These are phyloP conservation scores for Plagiodera versicolora DNA, from an alignment of 2,888 invertebrate species.

Conservation along the genomic window DNA sequence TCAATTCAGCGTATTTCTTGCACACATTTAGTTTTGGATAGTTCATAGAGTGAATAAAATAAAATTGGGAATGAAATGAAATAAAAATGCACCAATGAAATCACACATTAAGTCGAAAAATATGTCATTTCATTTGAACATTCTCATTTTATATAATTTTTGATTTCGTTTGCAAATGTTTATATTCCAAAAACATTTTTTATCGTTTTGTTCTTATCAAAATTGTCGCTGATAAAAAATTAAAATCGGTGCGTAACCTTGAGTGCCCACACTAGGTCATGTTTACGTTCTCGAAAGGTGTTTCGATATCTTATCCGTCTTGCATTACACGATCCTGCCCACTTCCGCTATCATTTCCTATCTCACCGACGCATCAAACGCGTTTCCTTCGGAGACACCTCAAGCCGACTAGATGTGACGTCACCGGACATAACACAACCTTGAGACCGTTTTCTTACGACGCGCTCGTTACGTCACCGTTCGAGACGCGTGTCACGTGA, in stretches of 20 bases:
- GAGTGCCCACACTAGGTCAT: not conserved
- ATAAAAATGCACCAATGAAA: too few relatives aligned
- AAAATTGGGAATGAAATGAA: too few relatives aligned
- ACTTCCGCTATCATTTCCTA: slow-evolving; percentile 28
- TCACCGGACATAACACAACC: slow-evolving; percentile 52
- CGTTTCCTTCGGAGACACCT: slow-evolving; percentile 31
- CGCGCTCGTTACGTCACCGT: slow-evolving; percentile 40
- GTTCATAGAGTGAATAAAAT: too few relatives aligned
- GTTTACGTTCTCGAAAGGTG: slow-evolving; percentile 1
- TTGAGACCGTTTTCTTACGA: slow-evolving; percentile 53
- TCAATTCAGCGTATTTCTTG: too few relatives aligned
- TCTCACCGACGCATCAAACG: slow-evolving; percentile 11
- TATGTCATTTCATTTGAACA: too few relatives aligned
- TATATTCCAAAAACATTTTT: too few relatives aligned
- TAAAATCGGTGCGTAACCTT: not conserved
- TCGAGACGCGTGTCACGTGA: slow-evolving; percentile 46
- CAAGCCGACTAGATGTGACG: slow-evolving; percentile 41
- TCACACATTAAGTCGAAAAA: too few relatives aligned
- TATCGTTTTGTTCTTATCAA: too few relatives aligned
- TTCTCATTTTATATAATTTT: too few relatives aligned
- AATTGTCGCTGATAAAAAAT: not conserved
- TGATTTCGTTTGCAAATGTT: too few relatives aligned
- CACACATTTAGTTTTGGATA: too few relatives aligned
- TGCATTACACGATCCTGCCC: slow-evolving; percentile 16
- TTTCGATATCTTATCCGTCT: slow-evolving; percentile 4